Base-by-base conservation (phyloP, 1,140 invertebrate species). In the Cotesia typhae region DNA sequence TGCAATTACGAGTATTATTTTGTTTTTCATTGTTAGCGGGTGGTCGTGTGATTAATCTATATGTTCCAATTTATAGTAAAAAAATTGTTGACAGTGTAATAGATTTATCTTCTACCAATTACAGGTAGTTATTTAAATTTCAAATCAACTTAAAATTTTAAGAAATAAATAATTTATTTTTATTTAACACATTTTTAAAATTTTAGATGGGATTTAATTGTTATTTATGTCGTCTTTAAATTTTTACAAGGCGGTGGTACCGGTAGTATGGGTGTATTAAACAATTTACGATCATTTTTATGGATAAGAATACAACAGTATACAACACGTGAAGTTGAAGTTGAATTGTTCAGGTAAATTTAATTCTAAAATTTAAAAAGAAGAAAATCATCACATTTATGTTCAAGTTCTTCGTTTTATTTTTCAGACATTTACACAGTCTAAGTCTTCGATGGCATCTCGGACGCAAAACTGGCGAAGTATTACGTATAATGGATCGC, bases 251-350 rank as follows among this genome's bases (percentile, higher is more conserved):
- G 96, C 2, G 95, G 94, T 36, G 94, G 94, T 61, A 94, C 93
- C 10, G 95, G 95, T 12, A 90, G 92, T n/a, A 95, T 95, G 93
- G 97, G 97, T 17, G 87, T 98, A 57, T 87, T 99, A 7, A 98
- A 97, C 83, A 98, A 97, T 85, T 77, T 98, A 1, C 89, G 97
- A 55, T 92, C 93, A 2, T 96, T 96, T 82, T 85, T 99, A 4
- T 99, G 97, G 97, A 98, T 98, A 80, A 90, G 91, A 75, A 94
- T 99, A 61, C 95, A 98, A 78, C 97, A 99, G 82, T 98, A 96
- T 80, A 98, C 97, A 2, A 97, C 95, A 4, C 90, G 95, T 72
- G 94, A 96, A 87, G 90, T 98, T 51, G 93, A 98, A 88, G 92
- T 95, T 9, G 84, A 87, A 75, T 77, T 87, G 17, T 86, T 87